Evolutionary conservation across 2,888 invertebrate species (phyloP).

Genomic region (Rugalucina vietnamica): DNA sequence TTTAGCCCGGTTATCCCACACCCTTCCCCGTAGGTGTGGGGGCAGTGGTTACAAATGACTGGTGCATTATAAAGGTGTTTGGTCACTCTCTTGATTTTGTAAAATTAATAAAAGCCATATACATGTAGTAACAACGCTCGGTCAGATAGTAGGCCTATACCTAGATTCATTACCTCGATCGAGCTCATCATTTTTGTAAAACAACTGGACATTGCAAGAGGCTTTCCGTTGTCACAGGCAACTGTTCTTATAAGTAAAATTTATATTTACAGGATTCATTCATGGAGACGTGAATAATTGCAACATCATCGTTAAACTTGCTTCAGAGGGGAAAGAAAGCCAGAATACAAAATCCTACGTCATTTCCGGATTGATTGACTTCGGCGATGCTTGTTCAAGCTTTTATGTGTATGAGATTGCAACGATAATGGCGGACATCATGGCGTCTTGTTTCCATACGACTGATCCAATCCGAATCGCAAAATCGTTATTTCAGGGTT

Average conservation of each 20-base stretch:
- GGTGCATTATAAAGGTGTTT: too few relatives aligned
- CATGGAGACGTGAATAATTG: slow-evolving; percentile 44
- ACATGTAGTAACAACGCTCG: not conserved
- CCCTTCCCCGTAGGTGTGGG: too few relatives aligned
- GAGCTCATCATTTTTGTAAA: not conserved
- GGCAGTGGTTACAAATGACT: too few relatives aligned
- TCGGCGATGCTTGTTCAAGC: slow-evolving; percentile 46
- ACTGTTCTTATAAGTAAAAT: not conserved
- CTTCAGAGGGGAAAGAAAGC: not conserved
- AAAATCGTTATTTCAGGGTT: slow-evolving; percentile 23
- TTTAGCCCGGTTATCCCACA: too few relatives aligned
- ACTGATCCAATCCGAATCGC: slow-evolving; percentile 21
- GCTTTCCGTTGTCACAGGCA: not conserved
- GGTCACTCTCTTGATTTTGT: too few relatives aligned
- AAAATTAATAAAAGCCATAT: too few relatives aligned
- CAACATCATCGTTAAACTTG: slow-evolving; percentile 31
- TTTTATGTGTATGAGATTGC: slow-evolving; percentile 49
- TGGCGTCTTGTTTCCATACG: slow-evolving; percentile 26
- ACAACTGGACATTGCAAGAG: not conserved
- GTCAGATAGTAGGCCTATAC: not conserved
- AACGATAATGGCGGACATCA: slow-evolving; percentile 48
- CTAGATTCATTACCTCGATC: not conserved
- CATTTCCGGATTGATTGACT: slow-evolving; percentile 45
- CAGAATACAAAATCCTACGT: not conserved
- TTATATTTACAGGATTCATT: slow-evolving; percentile 37